Conservation (phyloP, 1,140 invertebrate species). For the Drosophila arawakana region DNA sequence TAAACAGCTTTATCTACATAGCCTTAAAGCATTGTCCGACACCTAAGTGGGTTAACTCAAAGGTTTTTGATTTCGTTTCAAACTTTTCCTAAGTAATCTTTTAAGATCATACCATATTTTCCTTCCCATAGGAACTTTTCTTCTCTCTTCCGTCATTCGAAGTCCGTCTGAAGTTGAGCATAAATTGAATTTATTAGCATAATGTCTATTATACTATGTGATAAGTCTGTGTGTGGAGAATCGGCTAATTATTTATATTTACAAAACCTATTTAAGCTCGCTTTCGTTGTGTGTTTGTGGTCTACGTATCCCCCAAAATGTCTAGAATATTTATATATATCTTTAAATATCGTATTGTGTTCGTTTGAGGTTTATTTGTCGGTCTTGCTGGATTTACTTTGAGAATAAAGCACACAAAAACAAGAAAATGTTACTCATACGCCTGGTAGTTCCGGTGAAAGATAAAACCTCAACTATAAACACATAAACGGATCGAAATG, state of each 20-base stretch:
- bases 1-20: neutral
- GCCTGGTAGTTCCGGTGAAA: constrained; percentile 36
- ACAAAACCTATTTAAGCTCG: constrained; percentile 22
- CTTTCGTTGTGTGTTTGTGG: constrained; percentile 45
- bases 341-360: constrained; percentile 52
- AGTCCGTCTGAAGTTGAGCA: no score
- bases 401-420: constrained; percentile 72
- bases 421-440: constrained; percentile 40
- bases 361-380: constrained; percentile 69
- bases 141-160: no score
- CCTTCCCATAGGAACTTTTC: no score
- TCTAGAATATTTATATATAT: constrained; percentile 25
- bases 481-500: constrained; percentile 73
- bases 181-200: neutral
- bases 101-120: no score
- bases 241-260: constrained; percentile 36
- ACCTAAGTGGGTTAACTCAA: no score
- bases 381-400: constrained; percentile 61
- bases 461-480: constrained; percentile 53
- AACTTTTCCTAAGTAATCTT: no score
- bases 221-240: neutral
- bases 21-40: neutral
- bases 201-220: neutral
- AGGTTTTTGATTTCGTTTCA: no score
- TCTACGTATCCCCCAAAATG: constrained; percentile 12